Conservation (phyloP, 2,113 vertebrate genomes). For the Zeus faber region DNA sequence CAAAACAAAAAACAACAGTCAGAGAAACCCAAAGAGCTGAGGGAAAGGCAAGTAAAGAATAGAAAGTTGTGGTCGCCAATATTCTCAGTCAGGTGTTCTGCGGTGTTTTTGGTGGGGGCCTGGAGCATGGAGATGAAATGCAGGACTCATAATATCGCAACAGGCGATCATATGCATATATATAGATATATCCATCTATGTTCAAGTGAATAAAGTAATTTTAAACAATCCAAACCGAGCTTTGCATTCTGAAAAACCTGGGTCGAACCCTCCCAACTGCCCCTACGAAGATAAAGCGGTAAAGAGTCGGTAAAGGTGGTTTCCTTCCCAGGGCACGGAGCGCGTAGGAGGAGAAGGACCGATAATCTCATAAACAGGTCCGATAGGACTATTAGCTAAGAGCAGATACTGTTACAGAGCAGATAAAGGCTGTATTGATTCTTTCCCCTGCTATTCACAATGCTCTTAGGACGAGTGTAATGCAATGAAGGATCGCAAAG, state of each 20-base stretch:
- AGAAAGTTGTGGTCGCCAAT: no score
- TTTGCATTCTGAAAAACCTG: no score
- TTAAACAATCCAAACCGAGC: no score
- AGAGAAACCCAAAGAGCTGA: conserved; percentile 71
- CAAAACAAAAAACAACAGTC: conserved; percentile 63
- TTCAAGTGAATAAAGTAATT: no score
- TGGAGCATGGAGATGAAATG: no score
- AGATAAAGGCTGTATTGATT: conserved; percentile 67
- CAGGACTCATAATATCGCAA: no score
- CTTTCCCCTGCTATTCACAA: conserved; percentile 43
- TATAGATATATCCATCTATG: neutral
- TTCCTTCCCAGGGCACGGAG: conserved; percentile 19
- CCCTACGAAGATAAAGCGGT: conserved; percentile 11
- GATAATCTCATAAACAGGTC: conserved; percentile 66
- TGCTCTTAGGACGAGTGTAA: conserved; percentile 28
- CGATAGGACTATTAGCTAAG: conserved; percentile 67
- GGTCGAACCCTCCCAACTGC: neutral
- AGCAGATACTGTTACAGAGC: conserved; percentile 67
- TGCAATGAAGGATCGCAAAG: conserved; percentile 23
- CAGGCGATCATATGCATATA: no score
- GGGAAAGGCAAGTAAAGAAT: conserved; percentile 62
- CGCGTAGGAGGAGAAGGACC: conserved; percentile 28
- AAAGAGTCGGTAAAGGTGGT: conserved; percentile 13
- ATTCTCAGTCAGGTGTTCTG: no score
- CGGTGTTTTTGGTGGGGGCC: no score